phyloP scores from a whole-genome alignment of 2,888 invertebrate species.

The Cantharis rufa region DNA sequence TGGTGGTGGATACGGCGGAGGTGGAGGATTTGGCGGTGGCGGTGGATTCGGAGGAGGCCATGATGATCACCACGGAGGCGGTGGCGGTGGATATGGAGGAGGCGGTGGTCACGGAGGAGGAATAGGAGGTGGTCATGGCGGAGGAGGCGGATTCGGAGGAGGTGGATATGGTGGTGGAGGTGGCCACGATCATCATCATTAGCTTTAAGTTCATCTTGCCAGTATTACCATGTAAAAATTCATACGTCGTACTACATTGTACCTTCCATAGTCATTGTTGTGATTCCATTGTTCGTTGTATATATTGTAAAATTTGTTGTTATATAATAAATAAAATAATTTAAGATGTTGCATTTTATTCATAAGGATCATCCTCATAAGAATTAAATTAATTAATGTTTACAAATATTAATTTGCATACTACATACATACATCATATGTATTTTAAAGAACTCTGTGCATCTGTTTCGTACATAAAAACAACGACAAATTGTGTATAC shows the following conservation, averaged over 20 bases:
- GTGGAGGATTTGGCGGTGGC: neutral
- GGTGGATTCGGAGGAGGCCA: slow-evolving; percentile 4
- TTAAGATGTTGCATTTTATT: neutral
- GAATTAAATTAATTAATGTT: neutral
- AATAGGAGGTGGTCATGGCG: slow-evolving; percentile 4
- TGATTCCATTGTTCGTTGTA: slow-evolving; percentile 5
- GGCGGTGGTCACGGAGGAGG: slow-evolving; percentile 15
- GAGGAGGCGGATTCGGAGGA: slow-evolving; percentile 4
- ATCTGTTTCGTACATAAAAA: neutral
- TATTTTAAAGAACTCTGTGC: neutral
- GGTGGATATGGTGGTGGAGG: slow-evolving; percentile 21
- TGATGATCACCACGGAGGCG: slow-evolving; percentile 2
- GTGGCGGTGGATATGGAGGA: slow-evolving; percentile 14
- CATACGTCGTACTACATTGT: neutral
- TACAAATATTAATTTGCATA: neutral
- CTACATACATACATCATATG: neutral
- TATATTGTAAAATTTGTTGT: neutral
- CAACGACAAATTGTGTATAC: neutral
- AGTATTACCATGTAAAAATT: neutral
- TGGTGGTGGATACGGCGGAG: slow-evolving; percentile 7
- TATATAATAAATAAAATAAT: neutral
- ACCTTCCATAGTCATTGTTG: slow-evolving; percentile 4
- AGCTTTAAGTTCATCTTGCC: neutral
- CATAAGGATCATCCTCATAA: neutral
- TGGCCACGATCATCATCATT: slow-evolving; percentile 26